Evolutionary conservation across 2,888 invertebrate species (phyloP).

Genomic region (Sarcophaga subvicina): DNA sequence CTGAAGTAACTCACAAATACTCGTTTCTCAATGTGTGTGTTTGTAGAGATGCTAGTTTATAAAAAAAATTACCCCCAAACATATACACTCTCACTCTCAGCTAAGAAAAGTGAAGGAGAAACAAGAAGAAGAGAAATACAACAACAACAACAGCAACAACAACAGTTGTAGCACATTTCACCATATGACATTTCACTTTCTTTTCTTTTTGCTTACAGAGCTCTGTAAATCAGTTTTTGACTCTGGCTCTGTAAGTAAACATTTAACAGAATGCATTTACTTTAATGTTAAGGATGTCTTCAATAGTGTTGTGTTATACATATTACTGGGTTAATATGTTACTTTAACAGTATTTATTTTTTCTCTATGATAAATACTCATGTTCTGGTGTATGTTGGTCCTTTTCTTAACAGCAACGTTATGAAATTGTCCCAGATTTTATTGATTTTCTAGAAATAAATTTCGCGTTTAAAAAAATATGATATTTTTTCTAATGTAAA

Average conservation of each 20-base stretch:
- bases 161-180: not conserved
- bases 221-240: not conserved
- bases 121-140: not conserved
- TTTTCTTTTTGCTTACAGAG: slow-evolving; percentile 4
- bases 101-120: not conserved
- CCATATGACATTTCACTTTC: slow-evolving; percentile 58
- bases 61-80: slow-evolving; percentile 30
- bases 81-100: slow-evolving; percentile 51
- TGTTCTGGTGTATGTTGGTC: not conserved
- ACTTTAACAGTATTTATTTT: slow-evolving; percentile 16
- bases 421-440: slow-evolving; percentile 79
- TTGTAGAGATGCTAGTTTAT: slow-evolving; percentile 22
- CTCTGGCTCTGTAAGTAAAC: not conserved
- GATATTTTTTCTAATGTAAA: slow-evolving; percentile 36
- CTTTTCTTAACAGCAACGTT: slow-evolving; percentile 40
- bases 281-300: slow-evolving; percentile 42
- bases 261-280: slow-evolving; percentile 49
- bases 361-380: not conserved
- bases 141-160: not conserved
- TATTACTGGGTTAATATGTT: slow-evolving; percentile 44
- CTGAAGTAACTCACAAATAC: slow-evolving; percentile 43
- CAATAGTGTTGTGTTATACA: slow-evolving; percentile 3
- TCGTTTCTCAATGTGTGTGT: slow-evolving; percentile 6
- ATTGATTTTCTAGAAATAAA: slow-evolving; percentile 77
- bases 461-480: too few species aligned